phyloP scores from a whole-genome alignment of 2,888 invertebrate genomes.

The Dermolepida albohirtum region DNA sequence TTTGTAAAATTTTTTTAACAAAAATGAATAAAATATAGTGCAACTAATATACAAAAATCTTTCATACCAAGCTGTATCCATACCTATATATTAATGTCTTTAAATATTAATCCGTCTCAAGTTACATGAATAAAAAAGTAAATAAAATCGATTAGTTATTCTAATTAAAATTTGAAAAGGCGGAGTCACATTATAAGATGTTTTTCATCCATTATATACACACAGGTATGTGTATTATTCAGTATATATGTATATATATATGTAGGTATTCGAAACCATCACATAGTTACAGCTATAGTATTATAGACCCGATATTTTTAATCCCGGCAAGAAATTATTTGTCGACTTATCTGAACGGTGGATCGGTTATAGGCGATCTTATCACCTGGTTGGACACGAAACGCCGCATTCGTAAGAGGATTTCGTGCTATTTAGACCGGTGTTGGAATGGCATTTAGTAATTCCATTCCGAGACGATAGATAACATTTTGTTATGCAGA shows the following conservation, averaged over 20 bases:
- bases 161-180: conserved; percentile 35
- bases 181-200: conserved; percentile 1
- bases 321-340: conserved; percentile 30
- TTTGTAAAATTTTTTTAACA: no score
- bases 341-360: conserved; percentile 24
- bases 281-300: conserved; percentile 1
- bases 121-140: conserved; percentile 6
- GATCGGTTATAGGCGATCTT: conserved; percentile 39
- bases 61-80: no score
- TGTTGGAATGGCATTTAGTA: conserved; percentile 29
- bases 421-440: conserved; percentile 36
- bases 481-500: conserved; percentile 1
- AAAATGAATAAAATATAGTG: no score
- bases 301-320: conserved; percentile 19
- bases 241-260: background rate
- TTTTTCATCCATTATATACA: conserved; percentile 4
- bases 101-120: background rate
- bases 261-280: background rate
- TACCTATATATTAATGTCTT: no score
- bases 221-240: background rate
- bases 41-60: no score
- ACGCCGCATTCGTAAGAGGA: conserved; percentile 36
- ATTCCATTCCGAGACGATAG: conserved; percentile 7
- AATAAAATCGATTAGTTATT: conserved; percentile 34
- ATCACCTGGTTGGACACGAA: conserved; percentile 34